phyloP scores from a whole-genome alignment of 2,113 vertebrate genomes.

The Marmota monax region DNA sequence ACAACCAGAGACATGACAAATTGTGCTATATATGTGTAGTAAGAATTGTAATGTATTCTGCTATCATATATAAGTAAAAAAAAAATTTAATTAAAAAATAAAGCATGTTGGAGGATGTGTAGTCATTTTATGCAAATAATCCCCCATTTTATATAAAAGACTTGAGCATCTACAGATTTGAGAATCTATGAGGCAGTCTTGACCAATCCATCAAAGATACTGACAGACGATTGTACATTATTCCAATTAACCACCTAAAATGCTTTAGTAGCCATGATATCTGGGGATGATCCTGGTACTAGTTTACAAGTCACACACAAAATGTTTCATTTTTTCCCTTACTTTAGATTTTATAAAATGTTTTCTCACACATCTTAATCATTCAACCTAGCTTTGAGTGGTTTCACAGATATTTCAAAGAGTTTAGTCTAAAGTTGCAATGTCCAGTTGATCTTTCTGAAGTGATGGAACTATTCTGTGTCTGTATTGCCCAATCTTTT shows the following conservation, averaged over 20 bases:
- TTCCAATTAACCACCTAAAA: conserved; percentile 34
- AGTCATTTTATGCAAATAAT: neutral
- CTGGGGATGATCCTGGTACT: neutral
- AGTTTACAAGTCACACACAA: neutral
- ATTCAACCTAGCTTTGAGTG: conserved; percentile 17
- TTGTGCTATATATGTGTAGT: too few relatives aligned
- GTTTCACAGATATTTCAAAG: conserved; percentile 24
- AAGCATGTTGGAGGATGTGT: neutral
- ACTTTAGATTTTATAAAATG: conserved; percentile 54
- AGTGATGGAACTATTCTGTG: neutral
- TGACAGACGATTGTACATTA: neutral
- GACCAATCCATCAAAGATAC: neutral
- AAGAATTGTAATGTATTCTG: too few relatives aligned
- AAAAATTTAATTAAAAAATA: too few relatives aligned
- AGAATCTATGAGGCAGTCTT: neutral
- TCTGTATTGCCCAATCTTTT: neutral
- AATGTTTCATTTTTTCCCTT: neutral
- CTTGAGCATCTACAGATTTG: neutral
- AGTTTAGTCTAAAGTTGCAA: neutral
- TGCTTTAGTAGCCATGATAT: neutral
- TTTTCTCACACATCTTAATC: neutral
- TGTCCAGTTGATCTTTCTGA: neutral
- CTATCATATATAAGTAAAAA: too few relatives aligned
- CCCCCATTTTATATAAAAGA: neutral
- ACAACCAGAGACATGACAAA: too few relatives aligned